Evolutionary conservation across 2,888 invertebrate species (phyloP).

Genomic region (Melanargia galathea): DNA sequence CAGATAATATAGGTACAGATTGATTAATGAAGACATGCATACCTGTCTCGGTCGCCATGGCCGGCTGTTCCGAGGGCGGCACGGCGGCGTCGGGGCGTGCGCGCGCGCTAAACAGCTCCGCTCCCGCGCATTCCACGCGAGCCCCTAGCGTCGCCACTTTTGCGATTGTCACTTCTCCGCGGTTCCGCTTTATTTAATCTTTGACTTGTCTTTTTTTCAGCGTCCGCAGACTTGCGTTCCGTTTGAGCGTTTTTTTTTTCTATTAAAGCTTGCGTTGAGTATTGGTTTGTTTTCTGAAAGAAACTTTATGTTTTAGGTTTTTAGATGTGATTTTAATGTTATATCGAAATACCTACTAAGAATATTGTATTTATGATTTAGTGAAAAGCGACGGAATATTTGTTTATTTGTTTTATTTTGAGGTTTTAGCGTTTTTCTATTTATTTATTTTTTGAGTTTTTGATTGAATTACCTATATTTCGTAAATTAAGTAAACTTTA

Average conservation of each 20-base stretch:
- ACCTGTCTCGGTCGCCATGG: conserved; percentile 81
- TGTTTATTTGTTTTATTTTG: not conserved
- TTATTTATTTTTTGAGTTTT: not conserved
- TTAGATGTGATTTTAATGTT: not conserved
- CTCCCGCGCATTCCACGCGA: conserved; percentile 78
- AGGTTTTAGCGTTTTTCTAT: not conserved
- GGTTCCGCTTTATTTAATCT: conserved; percentile 37
- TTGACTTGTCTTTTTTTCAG: conserved; percentile 27
- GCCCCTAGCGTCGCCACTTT: conserved; percentile 74
- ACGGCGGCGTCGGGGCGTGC: conserved; percentile 74
- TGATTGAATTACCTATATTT: not conserved
- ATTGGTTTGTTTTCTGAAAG: conserved; percentile 37
- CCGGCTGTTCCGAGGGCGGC: conserved; percentile 78
- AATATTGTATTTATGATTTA: not conserved
- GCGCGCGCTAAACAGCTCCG: conserved; percentile 75
- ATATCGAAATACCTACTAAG: not conserved
- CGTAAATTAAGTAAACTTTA: no score
- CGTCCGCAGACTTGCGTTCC: conserved; percentile 9
- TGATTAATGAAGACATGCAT: conserved; percentile 50
- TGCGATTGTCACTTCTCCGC: conserved; percentile 56
- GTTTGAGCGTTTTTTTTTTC: conserved; percentile 27
- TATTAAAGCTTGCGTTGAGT: conserved; percentile 36
- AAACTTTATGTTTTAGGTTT: conserved; percentile 17
- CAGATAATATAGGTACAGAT: no score
- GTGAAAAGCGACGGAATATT: conserved; percentile 16